Evolutionary conservation across 2,797 vertebrate genomes (phyloP), one percentile per base, ranked within the genome.

Genomic region (Aphelocoma californica): DNA sequence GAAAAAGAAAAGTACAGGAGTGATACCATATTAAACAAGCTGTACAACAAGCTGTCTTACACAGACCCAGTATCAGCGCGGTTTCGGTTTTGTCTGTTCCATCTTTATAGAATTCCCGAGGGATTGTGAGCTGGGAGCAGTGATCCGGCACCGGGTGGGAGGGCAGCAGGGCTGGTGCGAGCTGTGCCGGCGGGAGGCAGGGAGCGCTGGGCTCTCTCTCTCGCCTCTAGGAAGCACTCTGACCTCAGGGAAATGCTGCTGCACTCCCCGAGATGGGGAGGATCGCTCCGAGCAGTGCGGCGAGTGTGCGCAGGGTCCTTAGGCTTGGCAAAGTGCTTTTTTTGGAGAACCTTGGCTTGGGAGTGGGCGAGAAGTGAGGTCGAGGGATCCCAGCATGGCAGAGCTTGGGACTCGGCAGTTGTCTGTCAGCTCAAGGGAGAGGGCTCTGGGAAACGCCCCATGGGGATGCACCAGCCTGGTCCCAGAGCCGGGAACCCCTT

Each of bases 171-270:
- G 45, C 81, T 5, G 53, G 13, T 9, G 14, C 4, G 51, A 44
- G 38, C 31, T 12, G n/a, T 8, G 75, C 44, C 7, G 14, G 34
- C 3, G 1, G 58, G 5, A 32, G 58, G 60, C 51, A 21, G 40
- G 26, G 42, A 73, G 44, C 16, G 0, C 5, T 1, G 26, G 74
- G 31, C 23, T 64, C 62, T 38, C 50, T 34, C 18, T 38, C 14
- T 60, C 66, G 86, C 57, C 96, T 92, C 86, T 88, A 78, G 89
- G 91, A 92, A 91, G 92, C 83, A 65, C 73, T 75, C 88, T 40
- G 91, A 86, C 86, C 67, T 74, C 70, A 29, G 70, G 28, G 32
- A 86, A 94, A 10, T 0, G 1, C 64, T 61, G 40, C 54, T 3
- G 1, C 3, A 1, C 70, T 54, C 54, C 38, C 64, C 61, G 26